Conservation (phyloP, 1,140 invertebrate species). For the Brachionus sp. region DNA sequence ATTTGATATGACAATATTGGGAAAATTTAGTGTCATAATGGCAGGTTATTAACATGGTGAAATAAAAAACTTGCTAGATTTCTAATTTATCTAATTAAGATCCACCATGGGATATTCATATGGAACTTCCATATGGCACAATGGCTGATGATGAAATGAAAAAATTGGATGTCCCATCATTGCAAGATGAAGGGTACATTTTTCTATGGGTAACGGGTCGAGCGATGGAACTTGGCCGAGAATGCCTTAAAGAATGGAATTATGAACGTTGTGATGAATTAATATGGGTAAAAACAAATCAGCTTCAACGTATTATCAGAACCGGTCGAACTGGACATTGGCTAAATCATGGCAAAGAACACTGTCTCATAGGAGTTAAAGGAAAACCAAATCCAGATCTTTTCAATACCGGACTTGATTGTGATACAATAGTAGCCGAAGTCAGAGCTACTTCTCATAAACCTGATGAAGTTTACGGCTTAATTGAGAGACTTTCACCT, state of each 20-base stretch:
- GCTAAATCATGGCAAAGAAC: slow-evolving; percentile 97
- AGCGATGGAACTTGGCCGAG: slow-evolving; percentile 63
- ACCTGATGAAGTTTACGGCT: slow-evolving; percentile 92
- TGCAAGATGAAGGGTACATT: slow-evolving; percentile 91
- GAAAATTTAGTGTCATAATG: slow-evolving; percentile 63
- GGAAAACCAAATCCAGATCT: slow-evolving; percentile 75
- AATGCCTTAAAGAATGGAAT: slow-evolving; percentile 86
- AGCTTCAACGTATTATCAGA: slow-evolving; percentile 89
- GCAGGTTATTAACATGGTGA: slow-evolving; percentile 47
- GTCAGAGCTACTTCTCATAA: slow-evolving; percentile 94
- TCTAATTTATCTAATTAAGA: slow-evolving; percentile 80
- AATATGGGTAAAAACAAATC: slow-evolving; percentile 99
- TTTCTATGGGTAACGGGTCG: slow-evolving; percentile 95
- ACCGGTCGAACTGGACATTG: slow-evolving; percentile 94
- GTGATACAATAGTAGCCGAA: slow-evolving; percentile 96
- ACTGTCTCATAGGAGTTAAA: slow-evolving; percentile 79
- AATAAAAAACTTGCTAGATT: slow-evolving; percentile 49
- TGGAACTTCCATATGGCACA: slow-evolving; percentile 97
- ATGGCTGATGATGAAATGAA: slow-evolving; percentile 99
- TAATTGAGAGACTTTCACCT: slow-evolving; percentile 65
- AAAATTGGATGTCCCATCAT: slow-evolving; percentile 77
- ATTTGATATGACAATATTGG: slow-evolving; percentile 90
- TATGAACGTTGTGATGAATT: slow-evolving; percentile 94
- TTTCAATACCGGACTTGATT: slow-evolving; percentile 87
- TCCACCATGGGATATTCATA: slow-evolving; percentile 96